A percentile compares a stretch with the other conserved stretches of the same genome.
Evolutionary conservation across 2,113 vertebrate species (phyloP).

Genomic region (Oryzias javanicus): DNA sequence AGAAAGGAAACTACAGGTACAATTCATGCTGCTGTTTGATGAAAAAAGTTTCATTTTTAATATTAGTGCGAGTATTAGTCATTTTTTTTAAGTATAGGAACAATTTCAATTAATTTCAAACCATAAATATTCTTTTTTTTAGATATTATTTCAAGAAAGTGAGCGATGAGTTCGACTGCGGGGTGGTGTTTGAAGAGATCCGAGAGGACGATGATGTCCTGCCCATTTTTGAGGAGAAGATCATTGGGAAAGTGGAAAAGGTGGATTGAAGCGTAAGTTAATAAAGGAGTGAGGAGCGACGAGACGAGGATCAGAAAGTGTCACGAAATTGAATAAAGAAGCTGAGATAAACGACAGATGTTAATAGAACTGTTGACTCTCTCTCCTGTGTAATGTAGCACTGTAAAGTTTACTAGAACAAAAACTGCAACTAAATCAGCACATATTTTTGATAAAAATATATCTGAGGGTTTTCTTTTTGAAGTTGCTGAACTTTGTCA

Average conservation of each 20-base stretch:
- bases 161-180: slow-evolving; percentile 94
- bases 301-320: slow-evolving; percentile 24
- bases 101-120: too few relatives aligned
- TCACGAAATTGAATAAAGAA: not conserved
- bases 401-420: slow-evolving; percentile 84
- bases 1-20: slow-evolving; percentile 95
- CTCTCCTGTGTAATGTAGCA: slow-evolving; percentile 82
- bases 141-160: slow-evolving; percentile 99
- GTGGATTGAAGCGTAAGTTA: slow-evolving; percentile 77
- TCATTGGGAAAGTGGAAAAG: slow-evolving; percentile 94
- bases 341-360: slow-evolving; percentile 57
- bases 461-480: slow-evolving; percentile 82
- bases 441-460: slow-evolving; percentile 90
- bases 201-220: slow-evolving; percentile 86
- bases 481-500: slow-evolving; percentile 80
- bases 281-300: not conserved
- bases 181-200: slow-evolving; percentile 94
- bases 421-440: slow-evolving; percentile 82
- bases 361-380: slow-evolving; percentile 30
- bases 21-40: not conserved
- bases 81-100: too few relatives aligned
- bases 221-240: slow-evolving; percentile 92
- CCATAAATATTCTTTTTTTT: not conserved
- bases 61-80: too few relatives aligned
- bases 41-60: not conserved